These are phyloP conservation scores for Lithophane leautieri DNA, from an alignment of 2,888 invertebrate species.

Conservation along the genomic window DNA sequence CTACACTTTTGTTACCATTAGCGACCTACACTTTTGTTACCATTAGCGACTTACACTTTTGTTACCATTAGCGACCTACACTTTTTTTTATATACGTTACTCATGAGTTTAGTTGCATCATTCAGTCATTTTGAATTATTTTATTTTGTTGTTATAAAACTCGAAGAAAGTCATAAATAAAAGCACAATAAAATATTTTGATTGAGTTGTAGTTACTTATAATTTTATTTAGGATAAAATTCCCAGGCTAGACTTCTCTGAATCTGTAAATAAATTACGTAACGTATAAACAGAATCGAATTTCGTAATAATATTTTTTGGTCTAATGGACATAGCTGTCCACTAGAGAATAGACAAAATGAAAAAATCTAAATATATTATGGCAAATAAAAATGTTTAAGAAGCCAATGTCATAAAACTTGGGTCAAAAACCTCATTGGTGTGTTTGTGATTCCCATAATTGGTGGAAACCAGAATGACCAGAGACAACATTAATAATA, in stretches of 20 bases:
- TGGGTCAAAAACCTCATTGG: conserved; percentile 55
- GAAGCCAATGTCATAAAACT: conserved; percentile 35
- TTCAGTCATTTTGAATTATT: too few species aligned
- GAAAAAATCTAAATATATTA: conserved; percentile 25
- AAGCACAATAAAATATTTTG: background rate
- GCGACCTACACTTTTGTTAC: too few species aligned
- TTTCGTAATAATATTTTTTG: background rate
- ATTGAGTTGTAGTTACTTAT: background rate
- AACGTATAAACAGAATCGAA: background rate
- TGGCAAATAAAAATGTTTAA: conserved; percentile 17
- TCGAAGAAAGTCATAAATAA: background rate
- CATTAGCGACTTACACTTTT: too few species aligned
- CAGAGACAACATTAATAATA: conserved; percentile 35
- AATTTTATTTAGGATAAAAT: background rate
- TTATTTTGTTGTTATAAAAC: background rate
- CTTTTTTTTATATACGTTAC: too few species aligned
- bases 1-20: too few species aligned
- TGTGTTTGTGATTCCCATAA: conserved; percentile 29
- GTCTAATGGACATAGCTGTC: background rate
- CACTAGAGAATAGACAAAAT: conserved; percentile 8
- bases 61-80: too few species aligned
- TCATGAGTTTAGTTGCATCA: background rate
- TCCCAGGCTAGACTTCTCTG: background rate
- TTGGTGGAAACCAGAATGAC: conserved; percentile 50
- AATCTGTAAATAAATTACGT: background rate